Evolutionary conservation across 2,113 vertebrate species (phyloP).

Genomic region (Heterochromis multidens): DNA sequence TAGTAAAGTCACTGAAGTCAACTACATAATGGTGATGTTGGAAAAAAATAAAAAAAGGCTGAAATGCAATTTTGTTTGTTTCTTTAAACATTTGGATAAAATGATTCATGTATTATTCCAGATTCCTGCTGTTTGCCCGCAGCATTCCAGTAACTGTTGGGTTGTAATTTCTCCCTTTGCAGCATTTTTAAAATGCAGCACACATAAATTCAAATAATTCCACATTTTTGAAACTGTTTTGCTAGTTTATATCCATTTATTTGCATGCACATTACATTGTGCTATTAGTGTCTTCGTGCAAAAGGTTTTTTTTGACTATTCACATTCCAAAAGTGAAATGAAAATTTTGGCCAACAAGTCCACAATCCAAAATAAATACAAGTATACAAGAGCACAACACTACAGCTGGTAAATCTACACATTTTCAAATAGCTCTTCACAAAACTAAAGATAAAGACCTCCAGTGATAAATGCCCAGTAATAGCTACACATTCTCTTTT

Average conservation of each 20-base stretch:
- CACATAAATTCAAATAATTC: background rate
- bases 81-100: background rate
- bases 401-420: background rate
- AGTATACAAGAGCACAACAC: background rate
- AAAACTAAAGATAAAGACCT: background rate
- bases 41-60: background rate
- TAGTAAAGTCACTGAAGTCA: background rate
- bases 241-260: background rate
- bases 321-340: too few species aligned
- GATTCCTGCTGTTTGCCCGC: background rate
- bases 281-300: too few species aligned
- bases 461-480: conserved; percentile 11
- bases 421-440: background rate
- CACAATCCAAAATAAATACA: background rate
- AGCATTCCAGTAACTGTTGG: background rate
- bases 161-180: background rate
- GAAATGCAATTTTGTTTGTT: background rate
- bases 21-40: background rate
- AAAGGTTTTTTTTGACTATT: too few species aligned
- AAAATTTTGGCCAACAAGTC: too few species aligned
- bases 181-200: background rate
- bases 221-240: background rate
- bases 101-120: background rate
- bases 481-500: conserved; percentile 34
- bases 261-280: background rate